phyloP scores from a whole-genome alignment of 2,888 invertebrate species.

The Thecophora atra region DNA sequence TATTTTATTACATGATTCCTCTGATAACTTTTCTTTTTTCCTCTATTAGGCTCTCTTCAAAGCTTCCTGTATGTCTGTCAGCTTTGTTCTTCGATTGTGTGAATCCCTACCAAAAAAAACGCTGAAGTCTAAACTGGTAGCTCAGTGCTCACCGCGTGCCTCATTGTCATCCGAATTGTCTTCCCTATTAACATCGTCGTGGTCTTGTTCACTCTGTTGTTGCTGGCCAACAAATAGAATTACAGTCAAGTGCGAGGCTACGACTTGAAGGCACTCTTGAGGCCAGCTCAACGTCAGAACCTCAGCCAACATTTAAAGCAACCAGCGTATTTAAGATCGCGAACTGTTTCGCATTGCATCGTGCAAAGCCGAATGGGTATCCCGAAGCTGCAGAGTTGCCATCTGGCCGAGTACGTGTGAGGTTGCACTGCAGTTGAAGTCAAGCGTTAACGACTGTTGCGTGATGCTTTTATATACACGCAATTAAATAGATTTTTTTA shows the following conservation, averaged over 20 bases:
- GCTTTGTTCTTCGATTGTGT: background rate
- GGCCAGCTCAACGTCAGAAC: background rate
- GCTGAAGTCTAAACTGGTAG: background rate
- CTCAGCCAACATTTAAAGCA: background rate
- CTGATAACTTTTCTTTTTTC: background rate
- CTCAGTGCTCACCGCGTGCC: background rate
- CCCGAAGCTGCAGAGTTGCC: background rate
- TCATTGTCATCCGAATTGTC: too few species aligned
- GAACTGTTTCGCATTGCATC: background rate
- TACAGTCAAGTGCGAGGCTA: conserved; percentile 1
- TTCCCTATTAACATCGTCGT: too few species aligned
- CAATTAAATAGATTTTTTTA: background rate
- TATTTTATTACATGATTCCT: background rate
- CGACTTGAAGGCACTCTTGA: background rate
- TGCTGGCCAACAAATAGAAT: background rate
- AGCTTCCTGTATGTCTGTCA: background rate
- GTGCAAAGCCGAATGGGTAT: background rate
- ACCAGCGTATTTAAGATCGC: background rate
- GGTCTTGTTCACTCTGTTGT: background rate
- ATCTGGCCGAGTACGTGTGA: background rate
- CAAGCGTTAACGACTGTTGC: background rate
- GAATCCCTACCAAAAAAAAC: background rate
- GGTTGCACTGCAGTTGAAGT: background rate
- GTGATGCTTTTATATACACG: background rate
- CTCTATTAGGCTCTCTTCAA: too few species aligned